Evolutionary conservation across 2,888 invertebrate species (phyloP).

Genomic region (Nineta flava): DNA sequence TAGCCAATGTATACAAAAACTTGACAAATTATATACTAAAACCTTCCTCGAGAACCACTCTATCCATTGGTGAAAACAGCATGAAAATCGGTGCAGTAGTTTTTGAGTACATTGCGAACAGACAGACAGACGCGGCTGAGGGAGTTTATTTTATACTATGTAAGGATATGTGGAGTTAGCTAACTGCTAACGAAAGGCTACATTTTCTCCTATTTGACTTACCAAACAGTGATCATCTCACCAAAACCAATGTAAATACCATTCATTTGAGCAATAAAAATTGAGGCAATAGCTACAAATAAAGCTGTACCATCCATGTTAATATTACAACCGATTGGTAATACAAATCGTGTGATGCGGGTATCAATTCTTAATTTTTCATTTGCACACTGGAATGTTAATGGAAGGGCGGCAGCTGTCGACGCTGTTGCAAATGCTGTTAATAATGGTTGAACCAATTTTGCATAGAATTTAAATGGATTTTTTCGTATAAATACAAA

Average conservation of each 20-base stretch:
- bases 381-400: conserved; percentile 70
- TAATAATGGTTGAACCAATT: conserved; percentile 65
- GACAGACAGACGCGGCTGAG: too few relatives aligned
- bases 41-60: too few relatives aligned
- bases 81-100: too few relatives aligned
- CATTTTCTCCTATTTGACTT: too few relatives aligned
- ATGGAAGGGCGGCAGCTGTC: conserved; percentile 78
- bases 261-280: conserved; percentile 81
- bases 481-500: conserved; percentile 64
- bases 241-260: conserved; percentile 63
- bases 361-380: conserved; percentile 66
- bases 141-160: too few relatives aligned
- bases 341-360: conserved; percentile 70
- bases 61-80: too few relatives aligned
- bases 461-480: conserved; percentile 74
- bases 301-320: conserved; percentile 88
- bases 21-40: too few relatives aligned
- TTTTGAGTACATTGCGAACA: too few relatives aligned
- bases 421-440: conserved; percentile 85
- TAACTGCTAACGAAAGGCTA: too few relatives aligned
- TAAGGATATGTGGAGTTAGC: too few relatives aligned
- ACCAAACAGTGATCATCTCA: conserved; percentile 78
- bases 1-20: too few relatives aligned
- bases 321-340: conserved; percentile 82
- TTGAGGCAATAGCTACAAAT: conserved; percentile 74